Evolutionary conservation across 2,113 vertebrate genomes (phyloP).

Genomic region (Circaetus cinerascens): DNA sequence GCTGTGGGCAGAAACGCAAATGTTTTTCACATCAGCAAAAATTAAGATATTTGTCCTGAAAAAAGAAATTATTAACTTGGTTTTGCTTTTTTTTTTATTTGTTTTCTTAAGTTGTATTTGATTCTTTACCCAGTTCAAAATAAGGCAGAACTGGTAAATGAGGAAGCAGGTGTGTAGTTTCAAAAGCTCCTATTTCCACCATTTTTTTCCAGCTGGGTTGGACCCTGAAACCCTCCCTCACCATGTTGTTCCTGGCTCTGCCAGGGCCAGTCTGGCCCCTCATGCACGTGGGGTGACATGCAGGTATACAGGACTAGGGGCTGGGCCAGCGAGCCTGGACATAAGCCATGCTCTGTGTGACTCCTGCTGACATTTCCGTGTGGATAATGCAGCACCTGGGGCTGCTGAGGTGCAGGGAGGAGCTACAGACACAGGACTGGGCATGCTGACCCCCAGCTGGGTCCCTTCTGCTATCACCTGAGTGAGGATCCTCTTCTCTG

Average conservation of each 20-base stretch:
- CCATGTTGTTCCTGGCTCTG: neutral
- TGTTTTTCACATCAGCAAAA: neutral
- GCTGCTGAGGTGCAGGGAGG: neutral
- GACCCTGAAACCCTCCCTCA: neutral
- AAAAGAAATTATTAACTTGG: neutral
- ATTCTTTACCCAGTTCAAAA: neutral
- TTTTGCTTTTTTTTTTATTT: neutral
- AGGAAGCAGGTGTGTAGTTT: neutral
- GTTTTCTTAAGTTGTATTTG: neutral
- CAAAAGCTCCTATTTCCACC: neutral
- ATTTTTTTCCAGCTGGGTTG: neutral
- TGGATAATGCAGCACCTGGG: neutral
- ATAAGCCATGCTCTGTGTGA: neutral
- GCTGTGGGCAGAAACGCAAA: neutral
- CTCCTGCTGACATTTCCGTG: neutral
- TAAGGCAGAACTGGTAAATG: neutral
- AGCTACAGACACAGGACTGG: neutral
- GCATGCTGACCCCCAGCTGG: accelerated
- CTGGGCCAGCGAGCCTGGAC: neutral
- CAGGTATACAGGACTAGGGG: no score
- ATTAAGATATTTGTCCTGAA: neutral
- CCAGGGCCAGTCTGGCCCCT: neutral
- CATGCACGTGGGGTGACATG: accelerated
- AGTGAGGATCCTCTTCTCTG: neutral
- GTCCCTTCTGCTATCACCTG: neutral